Evolutionary conservation across 2,888 invertebrate genomes (phyloP).

Genomic region (Hetaerina titia): DNA sequence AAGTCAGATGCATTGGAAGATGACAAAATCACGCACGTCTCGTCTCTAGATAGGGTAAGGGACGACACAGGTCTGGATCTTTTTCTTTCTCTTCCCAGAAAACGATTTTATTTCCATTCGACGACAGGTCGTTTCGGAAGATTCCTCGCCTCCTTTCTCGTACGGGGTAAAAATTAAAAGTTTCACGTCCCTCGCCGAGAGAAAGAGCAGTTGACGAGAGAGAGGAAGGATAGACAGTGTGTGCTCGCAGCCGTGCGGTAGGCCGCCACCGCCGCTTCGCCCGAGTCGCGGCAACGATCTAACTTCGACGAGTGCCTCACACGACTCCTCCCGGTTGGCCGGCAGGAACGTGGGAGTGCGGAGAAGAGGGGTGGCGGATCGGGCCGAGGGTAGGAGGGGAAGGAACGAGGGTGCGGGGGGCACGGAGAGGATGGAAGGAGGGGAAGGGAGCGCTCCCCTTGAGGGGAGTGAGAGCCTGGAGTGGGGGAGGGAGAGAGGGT

Average conservation of each 20-base stretch:
- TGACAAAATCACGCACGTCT: no score
- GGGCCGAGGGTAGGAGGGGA: not conserved
- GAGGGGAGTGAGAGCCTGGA: not conserved
- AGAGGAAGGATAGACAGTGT: not conserved
- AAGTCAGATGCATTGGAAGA: no score
- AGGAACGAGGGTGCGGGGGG: not conserved
- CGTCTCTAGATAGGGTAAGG: no score
- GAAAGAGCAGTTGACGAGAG: not conserved
- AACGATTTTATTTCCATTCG: not conserved
- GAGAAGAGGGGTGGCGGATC: not conserved
- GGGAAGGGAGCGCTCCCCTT: not conserved
- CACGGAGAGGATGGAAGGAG: not conserved
- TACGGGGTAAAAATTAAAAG: not conserved
- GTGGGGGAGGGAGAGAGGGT: not conserved
- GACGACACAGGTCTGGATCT: no score
- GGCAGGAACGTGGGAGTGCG: not conserved
- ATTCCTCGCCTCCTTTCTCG: not conserved
- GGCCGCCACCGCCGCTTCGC: not conserved
- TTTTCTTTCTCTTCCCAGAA: no score
- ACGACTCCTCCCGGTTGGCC: not conserved
- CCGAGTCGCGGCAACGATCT: constrained; percentile 55
- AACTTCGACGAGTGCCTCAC: constrained; percentile 37
- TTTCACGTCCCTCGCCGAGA: not conserved
- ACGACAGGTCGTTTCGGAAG: no score
- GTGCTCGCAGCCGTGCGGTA: not conserved